Conservation (phyloP, 2,888 invertebrate species). For the Rotaria socialis region DNA sequence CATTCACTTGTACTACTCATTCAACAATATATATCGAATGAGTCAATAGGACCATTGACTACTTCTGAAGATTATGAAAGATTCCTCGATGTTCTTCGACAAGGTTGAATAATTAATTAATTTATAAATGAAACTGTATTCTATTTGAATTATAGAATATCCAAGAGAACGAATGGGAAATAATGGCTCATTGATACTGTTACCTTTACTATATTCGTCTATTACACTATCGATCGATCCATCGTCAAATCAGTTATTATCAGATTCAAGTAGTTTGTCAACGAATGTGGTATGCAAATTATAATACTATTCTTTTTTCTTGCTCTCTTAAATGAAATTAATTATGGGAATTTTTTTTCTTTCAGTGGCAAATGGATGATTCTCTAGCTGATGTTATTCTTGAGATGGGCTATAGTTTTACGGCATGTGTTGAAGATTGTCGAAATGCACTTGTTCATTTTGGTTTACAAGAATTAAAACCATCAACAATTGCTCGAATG, state of each 20-base stretch:
- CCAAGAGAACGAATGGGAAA: neutral
- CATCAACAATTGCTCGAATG: slow-evolving; percentile 77
- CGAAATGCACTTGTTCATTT: slow-evolving; percentile 62
- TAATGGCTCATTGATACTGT: neutral
- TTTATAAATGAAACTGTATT: neutral
- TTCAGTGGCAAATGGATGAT: slow-evolving; percentile 55
- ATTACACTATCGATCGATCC: neutral
- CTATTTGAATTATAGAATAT: neutral
- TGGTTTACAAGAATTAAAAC: slow-evolving; percentile 72
- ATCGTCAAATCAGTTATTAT: neutral
- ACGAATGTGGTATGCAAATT: neutral
- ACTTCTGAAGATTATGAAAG: neutral
- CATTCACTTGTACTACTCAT: neutral
- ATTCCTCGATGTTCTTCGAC: neutral
- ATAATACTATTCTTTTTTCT: neutral
- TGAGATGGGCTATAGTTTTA: slow-evolving; percentile 86
- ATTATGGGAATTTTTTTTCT: no score
- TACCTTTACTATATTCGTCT: neutral
- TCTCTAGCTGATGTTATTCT: slow-evolving; percentile 75
- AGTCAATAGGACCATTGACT: neutral
- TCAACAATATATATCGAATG: neutral
- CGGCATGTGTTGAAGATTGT: slow-evolving; percentile 60
- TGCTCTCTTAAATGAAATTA: neutral
- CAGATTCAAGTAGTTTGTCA: neutral
- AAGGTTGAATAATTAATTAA: neutral